Percentiles rank a stretch among this genome's conserved stretches.
Evolutionary conservation across 2,888 invertebrate genomes (phyloP).

Genomic region (Anthophora plumipes): DNA sequence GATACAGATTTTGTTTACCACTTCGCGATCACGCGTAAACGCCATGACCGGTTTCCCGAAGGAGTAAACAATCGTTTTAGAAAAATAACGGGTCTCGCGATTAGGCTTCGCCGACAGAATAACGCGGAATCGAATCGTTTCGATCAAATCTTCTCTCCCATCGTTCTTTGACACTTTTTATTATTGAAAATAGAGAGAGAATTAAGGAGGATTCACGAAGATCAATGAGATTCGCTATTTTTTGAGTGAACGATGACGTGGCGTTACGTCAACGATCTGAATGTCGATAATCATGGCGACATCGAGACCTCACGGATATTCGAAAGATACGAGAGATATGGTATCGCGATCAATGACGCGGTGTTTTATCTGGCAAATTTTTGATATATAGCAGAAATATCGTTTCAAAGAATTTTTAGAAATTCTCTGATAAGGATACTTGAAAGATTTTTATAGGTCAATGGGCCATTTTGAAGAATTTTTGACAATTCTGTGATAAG

Average conservation of each 20-base stretch:
- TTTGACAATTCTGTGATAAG: too few species aligned
- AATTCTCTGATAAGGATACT: too few species aligned
- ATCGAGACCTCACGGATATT: conserved; percentile 11
- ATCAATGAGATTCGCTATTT: not conserved
- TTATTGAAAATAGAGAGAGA: not conserved
- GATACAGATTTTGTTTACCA: conserved; percentile 79
- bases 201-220: not conserved
- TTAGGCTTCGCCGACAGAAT: conserved; percentile 30
- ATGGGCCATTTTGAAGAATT: not conserved
- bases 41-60: conserved; percentile 70
- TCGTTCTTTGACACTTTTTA: not conserved
- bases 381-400: not conserved
- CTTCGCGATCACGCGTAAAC: conserved; percentile 76
- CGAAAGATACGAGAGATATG: not conserved
- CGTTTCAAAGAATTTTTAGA: not conserved
- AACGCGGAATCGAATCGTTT: not conserved
- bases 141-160: not conserved
- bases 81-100: conserved; percentile 63
- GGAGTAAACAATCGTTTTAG: conserved; percentile 71
- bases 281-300: not conserved
- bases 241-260: conserved; percentile 32
- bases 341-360: conserved; percentile 3
- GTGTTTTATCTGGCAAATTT: conserved; percentile 20
- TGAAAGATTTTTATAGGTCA: not conserved
- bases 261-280: conserved; percentile 12